Evolutionary conservation across 2,113 vertebrate species (phyloP), one percentile per base, ranked within the genome.

Genomic region (Cyanoderma ruficeps): DNA sequence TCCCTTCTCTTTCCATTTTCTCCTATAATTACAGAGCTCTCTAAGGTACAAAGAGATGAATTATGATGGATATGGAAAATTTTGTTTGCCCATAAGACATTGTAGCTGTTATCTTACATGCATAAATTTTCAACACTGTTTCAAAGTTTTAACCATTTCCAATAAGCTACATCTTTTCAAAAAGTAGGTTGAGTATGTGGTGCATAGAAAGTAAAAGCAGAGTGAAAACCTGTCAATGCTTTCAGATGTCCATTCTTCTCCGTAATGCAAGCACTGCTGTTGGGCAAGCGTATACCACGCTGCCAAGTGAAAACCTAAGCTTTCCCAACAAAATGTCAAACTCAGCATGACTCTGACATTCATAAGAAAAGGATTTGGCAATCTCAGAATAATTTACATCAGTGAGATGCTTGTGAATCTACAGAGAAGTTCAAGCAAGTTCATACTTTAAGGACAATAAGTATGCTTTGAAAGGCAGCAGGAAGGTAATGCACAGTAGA

Each of bases 241-340:
- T 67, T 71, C 52, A 70, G 28, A 46, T 50, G 35, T 80, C 50
- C 50, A 61, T 76, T 97, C 89, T 87, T 90, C 75, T 71, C 85
- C 77, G 68, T 56, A 89, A 87, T 37, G 42, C 39, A 94, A 94
- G 44, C 13, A 17, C 84, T 97, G 93, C 72, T 95, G 68, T 79
- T 93, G 71, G 78, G 96, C 95, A 96, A 91, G 77, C 59, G 2
- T 84, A 56, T 55, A 92, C 86, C 52, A 55, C 0, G 0, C 74
- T 86, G 92, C 89, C 82, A 92, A 95, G 75, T 89, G 49, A 96
- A 96, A 96, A 82, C 67, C 56, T 30, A 50, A 71, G 69, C 70
- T 96, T 96, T 97, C 95, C 96, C 94, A 95, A 94, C 83, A 94
- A 97, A 97, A 94, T 60, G 53, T 90, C 83, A 88, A 92, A 94